Evolutionary conservation across 2,797 vertebrate genomes (phyloP), one percentile per base, ranked within the genome.

Genomic region (Lepus townsendii): DNA sequence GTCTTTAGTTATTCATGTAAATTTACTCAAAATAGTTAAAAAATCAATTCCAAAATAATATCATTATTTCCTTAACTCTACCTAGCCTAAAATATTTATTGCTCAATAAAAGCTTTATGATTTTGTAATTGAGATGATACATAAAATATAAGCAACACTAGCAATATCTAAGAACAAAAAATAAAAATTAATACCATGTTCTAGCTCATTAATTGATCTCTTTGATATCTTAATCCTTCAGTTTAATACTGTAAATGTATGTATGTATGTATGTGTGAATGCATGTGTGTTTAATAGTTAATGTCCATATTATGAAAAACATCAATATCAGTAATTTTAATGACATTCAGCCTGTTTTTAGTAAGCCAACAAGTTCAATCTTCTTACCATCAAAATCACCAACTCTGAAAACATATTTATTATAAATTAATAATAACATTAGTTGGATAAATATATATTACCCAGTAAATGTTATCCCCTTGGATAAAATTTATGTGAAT

Each of bases 11-110:
- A 26, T 2, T 12, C 26, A 27, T 30, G 62, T 54, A 79, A 57
- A 85, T 92, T 77, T 57, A 54, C 27, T 86, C 27, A 80, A 66
- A 76, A 71, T 71, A 92, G 42, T 72, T 94, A 62, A 95, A 78
- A 93, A 90, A 13, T 10, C 11, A 73, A 54, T 86, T 85, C 52
- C 22, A 78, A 95, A 85, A 68, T 65, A 87, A 66, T 84, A 16
- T 63, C 14, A 75, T 90, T 88, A 68, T 83, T 93, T 93, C 69
- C 50, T 88, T 35, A 90, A 83, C 12, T 90, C 65, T 80, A 71
- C 32, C 32, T 85, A 88, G 65, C 26, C 82, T 79, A 73, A 83
- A 84, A 90, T 93, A 93, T 94, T 93, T 96, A 93, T 91, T 89
- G 26, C 54, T 90, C 47, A 79, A 82, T 90, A 92, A 95, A 92